These are phyloP conservation scores for Axinella damicornis DNA, from an alignment of 37 sponge, comb jelly and placozoan genomes.

Conservation along the genomic window DNA sequence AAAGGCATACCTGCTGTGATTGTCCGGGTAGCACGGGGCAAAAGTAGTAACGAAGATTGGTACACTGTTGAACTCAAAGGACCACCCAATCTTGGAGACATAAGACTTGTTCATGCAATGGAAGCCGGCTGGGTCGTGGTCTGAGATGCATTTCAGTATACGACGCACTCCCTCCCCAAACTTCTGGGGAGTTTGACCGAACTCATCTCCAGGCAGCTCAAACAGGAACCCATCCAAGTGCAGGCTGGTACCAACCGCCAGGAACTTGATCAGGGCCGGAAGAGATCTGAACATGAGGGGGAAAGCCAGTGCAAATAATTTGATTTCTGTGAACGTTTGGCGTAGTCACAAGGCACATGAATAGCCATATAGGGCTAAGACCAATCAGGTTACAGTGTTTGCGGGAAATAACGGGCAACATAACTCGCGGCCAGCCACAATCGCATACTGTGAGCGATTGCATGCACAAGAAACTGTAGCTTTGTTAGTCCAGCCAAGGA, in stretches of 20 bases:
- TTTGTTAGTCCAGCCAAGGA: no score
- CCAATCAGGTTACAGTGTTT: no score
- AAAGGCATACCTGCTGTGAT: conserved; percentile 80
- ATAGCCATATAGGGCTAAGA: no score
- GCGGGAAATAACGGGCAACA: no score
- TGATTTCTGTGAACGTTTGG: no score
- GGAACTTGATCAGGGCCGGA: conserved; percentile 76
- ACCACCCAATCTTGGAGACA: conserved; percentile 74
- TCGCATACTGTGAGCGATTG: no score
- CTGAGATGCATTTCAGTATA: conserved; percentile 72
- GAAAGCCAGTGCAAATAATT: no score
- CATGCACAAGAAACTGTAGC: no score
- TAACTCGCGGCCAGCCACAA: no score
- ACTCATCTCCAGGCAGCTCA: conserved; percentile 73
- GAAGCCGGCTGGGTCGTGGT: conserved; percentile 70
- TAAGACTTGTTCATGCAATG: conserved; percentile 86
- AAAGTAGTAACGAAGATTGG: conserved; percentile 86
- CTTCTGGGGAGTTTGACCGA: conserved; percentile 52
- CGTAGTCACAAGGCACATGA: no score
- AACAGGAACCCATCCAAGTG: conserved; percentile 88
- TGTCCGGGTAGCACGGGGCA: conserved; percentile 85
- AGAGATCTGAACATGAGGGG: conserved; percentile 52
- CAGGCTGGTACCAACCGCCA: conserved; percentile 44
- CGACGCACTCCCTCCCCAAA: conserved; percentile 80
- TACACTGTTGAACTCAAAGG: conserved; percentile 59